Percentiles rank a stretch among this genome's conserved stretches.
Evolutionary conservation across 1,140 invertebrate genomes (phyloP).

Genomic region (Cotesia chilonis): DNA sequence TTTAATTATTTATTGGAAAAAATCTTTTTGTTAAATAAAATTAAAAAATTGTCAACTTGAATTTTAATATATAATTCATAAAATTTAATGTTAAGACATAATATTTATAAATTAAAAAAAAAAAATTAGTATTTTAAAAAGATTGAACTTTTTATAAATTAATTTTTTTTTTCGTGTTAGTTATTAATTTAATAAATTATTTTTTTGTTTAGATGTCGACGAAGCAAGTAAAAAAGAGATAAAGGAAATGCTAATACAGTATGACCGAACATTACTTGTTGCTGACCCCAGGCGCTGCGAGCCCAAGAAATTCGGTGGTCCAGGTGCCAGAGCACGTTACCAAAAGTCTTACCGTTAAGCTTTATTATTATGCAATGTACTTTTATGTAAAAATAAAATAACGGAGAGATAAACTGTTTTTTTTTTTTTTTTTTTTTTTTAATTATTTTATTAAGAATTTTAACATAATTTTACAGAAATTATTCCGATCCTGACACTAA

Average conservation of each 20-base stretch:
- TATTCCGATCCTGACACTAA: no score
- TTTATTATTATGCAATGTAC: constrained; percentile 14
- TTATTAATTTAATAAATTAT: constrained; percentile 46
- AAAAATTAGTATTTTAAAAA: constrained; percentile 17
- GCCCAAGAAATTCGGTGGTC: constrained; percentile 99
- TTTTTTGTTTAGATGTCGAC: constrained; percentile 85
- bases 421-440: no score
- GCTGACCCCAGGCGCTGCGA: constrained; percentile 98
- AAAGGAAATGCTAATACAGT: constrained; percentile 97
- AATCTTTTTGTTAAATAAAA: no score
- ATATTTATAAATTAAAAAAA: no score
- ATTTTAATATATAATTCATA: no score
- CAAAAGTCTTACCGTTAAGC: constrained; percentile 96
- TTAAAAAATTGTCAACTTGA: no score
- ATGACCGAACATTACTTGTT: constrained; percentile 96
- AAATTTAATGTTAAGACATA: no score
- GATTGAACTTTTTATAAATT: constrained; percentile 4
- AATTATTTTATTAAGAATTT: no score
- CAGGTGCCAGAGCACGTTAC: constrained; percentile 98
- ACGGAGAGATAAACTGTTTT: no score
- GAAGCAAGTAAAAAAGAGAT: constrained; percentile 99
- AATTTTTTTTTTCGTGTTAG: constrained; percentile 56
- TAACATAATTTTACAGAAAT: no score
- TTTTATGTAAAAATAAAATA: no score
- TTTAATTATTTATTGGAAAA: no score